These are phyloP conservation scores for Adelosebastes latens DNA, from an alignment of 2,797 vertebrate genomes.

Conservation along the genomic window DNA sequence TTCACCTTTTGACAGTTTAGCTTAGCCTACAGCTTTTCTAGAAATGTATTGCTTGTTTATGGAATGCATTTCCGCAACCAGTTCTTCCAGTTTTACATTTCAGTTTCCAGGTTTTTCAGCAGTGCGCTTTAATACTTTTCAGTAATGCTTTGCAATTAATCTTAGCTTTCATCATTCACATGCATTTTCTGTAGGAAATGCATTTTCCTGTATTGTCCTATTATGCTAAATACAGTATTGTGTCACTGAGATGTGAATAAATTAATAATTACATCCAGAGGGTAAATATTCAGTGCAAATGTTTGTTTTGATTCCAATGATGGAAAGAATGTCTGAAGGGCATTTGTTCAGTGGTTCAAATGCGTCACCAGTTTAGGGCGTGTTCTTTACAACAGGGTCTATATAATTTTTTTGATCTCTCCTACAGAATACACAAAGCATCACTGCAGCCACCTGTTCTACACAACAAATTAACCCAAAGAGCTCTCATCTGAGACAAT, in stretches of 20 bases:
- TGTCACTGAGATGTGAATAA: neutral
- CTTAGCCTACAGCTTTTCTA: too few species aligned
- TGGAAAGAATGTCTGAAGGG: constrained; percentile 2
- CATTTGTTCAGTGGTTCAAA: constrained; percentile 6
- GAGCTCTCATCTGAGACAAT: constrained; percentile 59
- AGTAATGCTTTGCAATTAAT: too few species aligned
- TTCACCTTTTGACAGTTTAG: too few species aligned
- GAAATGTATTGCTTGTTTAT: too few species aligned
- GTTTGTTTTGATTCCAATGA: neutral
- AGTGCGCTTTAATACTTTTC: too few species aligned
- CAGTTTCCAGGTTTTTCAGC: too few species aligned
- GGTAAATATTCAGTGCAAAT: constrained; percentile 36
- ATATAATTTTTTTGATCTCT: constrained; percentile 60
- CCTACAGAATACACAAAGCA: constrained; percentile 18
- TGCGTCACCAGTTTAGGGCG: constrained; percentile 71
- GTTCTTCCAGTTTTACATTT: too few species aligned
- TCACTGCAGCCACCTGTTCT: constrained; percentile 23
- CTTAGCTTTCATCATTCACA: too few species aligned
- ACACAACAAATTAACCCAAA: neutral
- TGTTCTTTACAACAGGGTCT: constrained; percentile 39
- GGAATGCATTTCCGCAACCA: too few species aligned
- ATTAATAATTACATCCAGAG: neutral
- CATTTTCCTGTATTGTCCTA: neutral
- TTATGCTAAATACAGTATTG: neutral
- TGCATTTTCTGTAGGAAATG: too few species aligned